Evolutionary conservation across 2,888 invertebrate species (phyloP).

Genomic region (Diplazon laetatorius): DNA sequence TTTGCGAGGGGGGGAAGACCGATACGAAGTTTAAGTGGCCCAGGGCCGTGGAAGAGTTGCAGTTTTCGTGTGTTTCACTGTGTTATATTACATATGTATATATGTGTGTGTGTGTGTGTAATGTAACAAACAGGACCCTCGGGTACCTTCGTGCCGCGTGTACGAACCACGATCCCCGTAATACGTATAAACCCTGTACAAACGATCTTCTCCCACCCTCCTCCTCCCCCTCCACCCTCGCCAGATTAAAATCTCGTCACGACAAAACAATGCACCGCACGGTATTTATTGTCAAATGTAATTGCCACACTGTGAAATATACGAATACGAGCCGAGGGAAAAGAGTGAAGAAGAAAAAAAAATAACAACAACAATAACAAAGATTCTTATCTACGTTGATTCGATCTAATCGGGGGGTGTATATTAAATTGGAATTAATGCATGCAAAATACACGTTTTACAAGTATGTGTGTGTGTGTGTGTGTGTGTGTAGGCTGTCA

Average conservation of each 20-base stretch:
- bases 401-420: slow-evolving; percentile 46
- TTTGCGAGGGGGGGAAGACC: slow-evolving; percentile 38
- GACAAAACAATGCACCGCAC: slow-evolving; percentile 29
- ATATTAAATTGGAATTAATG: slow-evolving; percentile 29
- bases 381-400: slow-evolving; percentile 52
- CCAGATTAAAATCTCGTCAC: slow-evolving; percentile 63
- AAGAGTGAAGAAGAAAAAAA: no score
- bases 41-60: slow-evolving; percentile 18
- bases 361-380: no score
- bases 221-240: no score
- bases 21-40: slow-evolving; percentile 57
- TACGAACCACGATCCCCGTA: slow-evolving; percentile 39
- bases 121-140: slow-evolving; percentile 32
- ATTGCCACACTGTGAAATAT: slow-evolving; percentile 56
- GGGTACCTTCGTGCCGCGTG: slow-evolving; percentile 51
- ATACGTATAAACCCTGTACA: slow-evolving; percentile 36
- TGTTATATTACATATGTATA: no score
- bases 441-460: slow-evolving; percentile 16
- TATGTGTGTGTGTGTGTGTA: no score
- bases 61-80: slow-evolving; percentile 44
- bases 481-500: no score
- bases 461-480: no score
- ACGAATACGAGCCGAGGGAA: slow-evolving; percentile 36
- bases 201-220: slow-evolving; percentile 43
- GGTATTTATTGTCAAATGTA: slow-evolving; percentile 59